Evolutionary conservation across 2,888 invertebrate genomes (phyloP).

Genomic region (Serrognathus titanus): DNA sequence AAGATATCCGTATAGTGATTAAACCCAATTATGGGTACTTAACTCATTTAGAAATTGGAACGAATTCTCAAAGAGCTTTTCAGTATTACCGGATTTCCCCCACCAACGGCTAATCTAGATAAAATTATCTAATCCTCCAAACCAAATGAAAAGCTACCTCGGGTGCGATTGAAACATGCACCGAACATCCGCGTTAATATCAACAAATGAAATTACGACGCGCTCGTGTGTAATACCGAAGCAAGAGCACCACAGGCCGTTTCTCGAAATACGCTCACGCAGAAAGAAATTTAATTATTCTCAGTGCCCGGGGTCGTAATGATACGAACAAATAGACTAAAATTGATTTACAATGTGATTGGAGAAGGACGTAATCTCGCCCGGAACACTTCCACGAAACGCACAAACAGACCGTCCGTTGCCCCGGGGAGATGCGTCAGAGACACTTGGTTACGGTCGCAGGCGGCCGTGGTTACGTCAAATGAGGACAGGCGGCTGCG

Average conservation of each 20-base stretch:
- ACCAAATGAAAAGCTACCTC: too few relatives aligned
- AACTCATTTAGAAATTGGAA: too few relatives aligned
- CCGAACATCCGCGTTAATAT: too few relatives aligned
- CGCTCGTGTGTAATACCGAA: too few relatives aligned
- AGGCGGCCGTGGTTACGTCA: background rate
- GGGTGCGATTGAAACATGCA: too few relatives aligned
- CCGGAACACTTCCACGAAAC: background rate
- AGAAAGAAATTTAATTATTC: background rate
- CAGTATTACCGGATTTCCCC: too few relatives aligned
- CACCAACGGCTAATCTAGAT: too few relatives aligned
- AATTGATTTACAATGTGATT: conserved; percentile 3
- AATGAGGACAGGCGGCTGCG: conserved; percentile 1
- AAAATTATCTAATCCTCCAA: too few relatives aligned
- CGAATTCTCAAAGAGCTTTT: too few relatives aligned
- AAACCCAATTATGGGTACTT: too few relatives aligned
- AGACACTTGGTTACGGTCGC: background rate
- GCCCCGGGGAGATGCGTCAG: conserved; percentile 1
- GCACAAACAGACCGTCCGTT: background rate
- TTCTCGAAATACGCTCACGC: background rate
- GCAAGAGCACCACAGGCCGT: background rate
- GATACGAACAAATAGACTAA: background rate
- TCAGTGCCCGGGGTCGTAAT: background rate
- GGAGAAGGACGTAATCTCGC: background rate
- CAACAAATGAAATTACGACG: too few relatives aligned
- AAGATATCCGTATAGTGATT: too few relatives aligned